A percentile compares a stretch with the other conserved stretches of the same genome.
Evolutionary conservation across 2,113 vertebrate genomes (phyloP).

Genomic region (Puffinus mauretanicus): DNA sequence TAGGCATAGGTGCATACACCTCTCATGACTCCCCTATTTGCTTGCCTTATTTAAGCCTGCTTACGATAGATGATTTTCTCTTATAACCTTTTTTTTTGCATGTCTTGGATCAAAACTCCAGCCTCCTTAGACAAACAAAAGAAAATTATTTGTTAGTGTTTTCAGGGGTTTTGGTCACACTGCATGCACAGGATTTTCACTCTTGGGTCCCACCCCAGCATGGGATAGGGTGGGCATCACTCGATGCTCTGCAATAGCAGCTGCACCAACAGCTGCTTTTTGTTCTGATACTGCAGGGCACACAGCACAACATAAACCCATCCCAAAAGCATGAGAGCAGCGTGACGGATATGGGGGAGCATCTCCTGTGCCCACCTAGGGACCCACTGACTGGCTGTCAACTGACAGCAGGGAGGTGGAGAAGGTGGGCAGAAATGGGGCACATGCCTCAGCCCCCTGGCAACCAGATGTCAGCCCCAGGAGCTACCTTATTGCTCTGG

Average conservation of each 20-base stretch:
- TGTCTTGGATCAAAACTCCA: not conserved
- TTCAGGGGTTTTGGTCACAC: rapidly evolving
- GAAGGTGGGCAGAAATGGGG: rapidly evolving
- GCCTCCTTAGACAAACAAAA: not conserved
- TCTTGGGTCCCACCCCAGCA: rapidly evolving
- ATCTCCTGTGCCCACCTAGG: not conserved
- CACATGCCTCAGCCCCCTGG: rapidly evolving
- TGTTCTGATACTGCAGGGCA: not conserved
- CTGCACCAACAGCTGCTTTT: not conserved
- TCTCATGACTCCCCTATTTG: not conserved
- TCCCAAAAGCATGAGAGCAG: not conserved
- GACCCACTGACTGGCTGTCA: not conserved
- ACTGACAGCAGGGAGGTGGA: not conserved
- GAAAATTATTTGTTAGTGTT: not conserved
- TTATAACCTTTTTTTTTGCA: not conserved
- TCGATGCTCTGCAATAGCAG: rapidly evolving
- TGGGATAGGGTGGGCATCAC: not conserved
- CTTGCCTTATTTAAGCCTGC: not conserved
- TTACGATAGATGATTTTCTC: not conserved
- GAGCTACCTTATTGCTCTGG: not conserved
- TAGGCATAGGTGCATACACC: not conserved
- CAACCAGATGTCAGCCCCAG: not conserved
- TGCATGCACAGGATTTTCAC: not conserved
- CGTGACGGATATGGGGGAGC: rapidly evolving
- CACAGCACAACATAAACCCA: not conserved